These are phyloP conservation scores for Morelia viridis DNA, from an alignment of 2,797 vertebrate genomes.

Conservation along the genomic window DNA sequence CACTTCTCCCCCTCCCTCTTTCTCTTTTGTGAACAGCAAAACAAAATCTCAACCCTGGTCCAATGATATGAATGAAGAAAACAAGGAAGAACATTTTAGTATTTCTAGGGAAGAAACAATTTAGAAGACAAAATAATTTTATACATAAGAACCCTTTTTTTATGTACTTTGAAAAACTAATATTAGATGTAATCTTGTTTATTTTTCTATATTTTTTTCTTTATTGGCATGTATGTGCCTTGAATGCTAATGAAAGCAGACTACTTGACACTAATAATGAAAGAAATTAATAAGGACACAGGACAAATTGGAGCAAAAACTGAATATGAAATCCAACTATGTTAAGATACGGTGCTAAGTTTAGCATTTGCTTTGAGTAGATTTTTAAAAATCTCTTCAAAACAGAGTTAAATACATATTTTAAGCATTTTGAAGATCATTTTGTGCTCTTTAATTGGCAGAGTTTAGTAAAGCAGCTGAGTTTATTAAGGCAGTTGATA, in stretches of 20 bases:
- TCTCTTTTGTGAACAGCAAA: constrained; percentile 57
- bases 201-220: rapidly evolving
- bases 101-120: constrained; percentile 76
- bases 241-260: background rate
- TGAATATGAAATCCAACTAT: background rate
- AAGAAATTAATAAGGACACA: background rate
- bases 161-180: background rate
- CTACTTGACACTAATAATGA: background rate
- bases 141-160: constrained; percentile 55
- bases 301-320: background rate
- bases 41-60: constrained; percentile 66
- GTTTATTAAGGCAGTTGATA: background rate
- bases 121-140: constrained; percentile 72
- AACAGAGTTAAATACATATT: background rate
- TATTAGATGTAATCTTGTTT: background rate
- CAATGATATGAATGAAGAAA: constrained; percentile 51
- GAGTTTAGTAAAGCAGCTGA: background rate
- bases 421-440: background rate
- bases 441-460: background rate
- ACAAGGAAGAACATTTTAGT: constrained; percentile 66
- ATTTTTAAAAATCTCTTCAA: background rate
- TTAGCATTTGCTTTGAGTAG: background rate
- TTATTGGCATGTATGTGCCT: background rate
- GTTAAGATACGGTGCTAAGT: background rate
- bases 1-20: background rate